Evolutionary conservation across 2,888 invertebrate genomes (phyloP).

Genomic region (Parelbella ahira): DNA sequence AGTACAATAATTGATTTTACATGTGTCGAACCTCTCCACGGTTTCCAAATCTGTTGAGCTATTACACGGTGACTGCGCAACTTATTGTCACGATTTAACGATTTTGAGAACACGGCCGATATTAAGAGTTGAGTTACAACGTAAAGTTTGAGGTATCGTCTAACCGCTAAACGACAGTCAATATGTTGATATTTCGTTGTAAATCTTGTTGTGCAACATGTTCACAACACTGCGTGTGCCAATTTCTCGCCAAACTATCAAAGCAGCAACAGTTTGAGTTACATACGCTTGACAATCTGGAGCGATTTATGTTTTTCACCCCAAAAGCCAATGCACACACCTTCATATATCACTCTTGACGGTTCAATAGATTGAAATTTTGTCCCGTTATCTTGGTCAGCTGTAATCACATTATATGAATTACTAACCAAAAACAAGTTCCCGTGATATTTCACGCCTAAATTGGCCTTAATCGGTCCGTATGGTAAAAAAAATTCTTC

Average conservation of each 20-base stretch:
- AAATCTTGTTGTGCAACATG: slow-evolving; percentile 24
- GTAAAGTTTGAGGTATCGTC: slow-evolving; percentile 42
- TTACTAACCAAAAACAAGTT: too few species aligned
- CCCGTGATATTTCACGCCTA: too few species aligned
- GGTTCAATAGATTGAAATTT: too few species aligned
- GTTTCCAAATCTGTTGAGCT: slow-evolving; percentile 19
- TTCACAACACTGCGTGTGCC: slow-evolving; percentile 10
- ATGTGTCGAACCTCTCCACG: slow-evolving; percentile 10
- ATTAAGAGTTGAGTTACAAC: slow-evolving; percentile 29
- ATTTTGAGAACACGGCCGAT: slow-evolving; percentile 45
- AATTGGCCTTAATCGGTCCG: too few species aligned
- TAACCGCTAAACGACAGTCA: slow-evolving; percentile 37
- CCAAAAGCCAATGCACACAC: too few species aligned
- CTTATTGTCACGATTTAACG: slow-evolving; percentile 52
- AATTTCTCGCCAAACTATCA: slow-evolving; percentile 14
- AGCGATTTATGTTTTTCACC: slow-evolving; percentile 5
- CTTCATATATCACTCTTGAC: too few species aligned
- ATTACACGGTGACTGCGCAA: slow-evolving; percentile 35
- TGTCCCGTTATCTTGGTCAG: too few species aligned
- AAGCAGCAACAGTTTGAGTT: slow-evolving; percentile 8
- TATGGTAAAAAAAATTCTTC: too few species aligned
- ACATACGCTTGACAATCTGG: background rate
- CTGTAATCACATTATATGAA: too few species aligned
- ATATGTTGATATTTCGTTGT: slow-evolving; percentile 23
- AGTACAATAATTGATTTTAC: slow-evolving; percentile 1